These are phyloP conservation scores for Papilio polytes DNA, from an alignment of 1,140 invertebrate genomes.

Conservation along the genomic window DNA sequence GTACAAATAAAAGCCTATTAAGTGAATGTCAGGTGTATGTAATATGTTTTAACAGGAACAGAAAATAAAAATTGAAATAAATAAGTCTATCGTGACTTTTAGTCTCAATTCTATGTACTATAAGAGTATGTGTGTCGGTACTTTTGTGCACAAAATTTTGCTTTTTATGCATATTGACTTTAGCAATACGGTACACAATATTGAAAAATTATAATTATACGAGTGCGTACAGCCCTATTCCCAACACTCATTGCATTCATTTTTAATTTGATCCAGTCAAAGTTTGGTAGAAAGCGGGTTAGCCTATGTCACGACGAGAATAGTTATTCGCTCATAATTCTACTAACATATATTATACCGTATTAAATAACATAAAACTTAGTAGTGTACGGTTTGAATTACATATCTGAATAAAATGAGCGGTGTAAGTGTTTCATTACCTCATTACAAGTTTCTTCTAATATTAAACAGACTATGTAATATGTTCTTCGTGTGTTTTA, in stretches of 20 bases:
- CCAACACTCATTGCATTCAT: conserved; percentile 62
- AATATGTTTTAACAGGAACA: too few relatives aligned
- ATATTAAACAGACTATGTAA: neutral
- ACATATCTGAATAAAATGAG: neutral
- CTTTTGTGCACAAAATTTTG: neutral
- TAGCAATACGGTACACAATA: neutral
- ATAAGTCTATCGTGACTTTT: neutral
- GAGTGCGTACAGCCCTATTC: conserved; percentile 52
- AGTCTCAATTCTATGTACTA: neutral
- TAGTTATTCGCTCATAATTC: conserved; percentile 63
- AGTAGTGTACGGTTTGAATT: conserved; percentile 40
- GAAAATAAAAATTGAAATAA: too few relatives aligned
- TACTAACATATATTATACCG: conserved; percentile 47
- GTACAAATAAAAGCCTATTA: too few relatives aligned
- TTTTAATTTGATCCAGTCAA: conserved; percentile 73
- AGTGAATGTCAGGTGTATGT: too few relatives aligned
- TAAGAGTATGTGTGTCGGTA: neutral
- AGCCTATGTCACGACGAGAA: conserved; percentile 67
- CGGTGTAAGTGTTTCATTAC: neutral
- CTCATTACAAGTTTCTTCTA: neutral
- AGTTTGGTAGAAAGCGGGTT: conserved; percentile 71
- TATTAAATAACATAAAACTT: conserved; percentile 15
- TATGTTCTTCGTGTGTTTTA: too few relatives aligned
- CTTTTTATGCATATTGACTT: neutral
- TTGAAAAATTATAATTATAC: neutral